Evolutionary conservation across 2,113 vertebrate species (phyloP).

Genomic region (Oryzias woworae): DNA sequence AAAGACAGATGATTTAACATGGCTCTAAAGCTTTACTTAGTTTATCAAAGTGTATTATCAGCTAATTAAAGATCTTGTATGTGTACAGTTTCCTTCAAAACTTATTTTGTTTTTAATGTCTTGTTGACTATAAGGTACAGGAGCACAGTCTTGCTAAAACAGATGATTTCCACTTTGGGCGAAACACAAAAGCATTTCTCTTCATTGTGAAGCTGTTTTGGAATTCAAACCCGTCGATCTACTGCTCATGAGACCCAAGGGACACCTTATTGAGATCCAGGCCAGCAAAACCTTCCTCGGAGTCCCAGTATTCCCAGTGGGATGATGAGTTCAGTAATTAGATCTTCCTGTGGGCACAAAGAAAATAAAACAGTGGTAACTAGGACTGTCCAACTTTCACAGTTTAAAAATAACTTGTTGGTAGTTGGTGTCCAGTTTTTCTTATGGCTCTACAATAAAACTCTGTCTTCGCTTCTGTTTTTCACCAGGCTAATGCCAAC

Average conservation of each 20-base stretch:
- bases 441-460: neutral
- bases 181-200: no score
- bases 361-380: constrained; percentile 37
- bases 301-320: constrained; percentile 46
- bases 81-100: no score
- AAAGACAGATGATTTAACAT: no score
- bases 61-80: no score
- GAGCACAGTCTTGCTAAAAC: no score
- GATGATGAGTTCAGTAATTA: constrained; percentile 51
- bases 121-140: no score
- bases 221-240: constrained; percentile 19
- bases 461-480: neutral
- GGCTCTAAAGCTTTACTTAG: no score
- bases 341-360: constrained; percentile 48
- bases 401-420: neutral
- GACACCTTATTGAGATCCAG: constrained; percentile 61
- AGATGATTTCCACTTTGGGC: no score
- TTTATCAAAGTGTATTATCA: no score
- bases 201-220: constrained; percentile 6
- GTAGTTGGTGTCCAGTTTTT: neutral
- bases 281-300: constrained; percentile 38
- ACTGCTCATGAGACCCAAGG: constrained; percentile 21
- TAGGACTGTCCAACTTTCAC: constrained; percentile 10
- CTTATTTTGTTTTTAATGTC: no score
- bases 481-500: constrained; percentile 78